Evolutionary conservation across 2,113 vertebrate species (phyloP), one percentile per base, ranked within the genome.

Genomic region (Mohoua ochrocephala): DNA sequence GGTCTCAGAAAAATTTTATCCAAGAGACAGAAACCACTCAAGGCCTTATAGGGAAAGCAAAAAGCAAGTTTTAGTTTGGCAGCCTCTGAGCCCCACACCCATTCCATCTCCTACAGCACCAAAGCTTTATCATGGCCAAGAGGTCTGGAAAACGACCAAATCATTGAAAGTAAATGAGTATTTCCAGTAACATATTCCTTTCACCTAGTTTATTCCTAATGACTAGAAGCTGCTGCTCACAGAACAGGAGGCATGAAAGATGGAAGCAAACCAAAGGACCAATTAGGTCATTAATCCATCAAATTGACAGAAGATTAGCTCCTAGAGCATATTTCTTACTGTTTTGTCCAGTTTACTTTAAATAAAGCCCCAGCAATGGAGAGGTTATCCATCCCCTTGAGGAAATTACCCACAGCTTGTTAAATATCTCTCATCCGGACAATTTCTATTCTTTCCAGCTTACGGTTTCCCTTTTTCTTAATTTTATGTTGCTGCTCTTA

Each of bases 221-320:
- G 35, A 45, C 61, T 54, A 82, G 31, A 80, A 90, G 19, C 67
- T 39, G n/a, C 78, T 85, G 50, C 71, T 94, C 63, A 63, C 10
- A 1, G 47, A 94, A 85, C 57, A 87, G 59, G 85, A 70, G 50
- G 54, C 42, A 80, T 44, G 24, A 83, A 39, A 92, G n/a, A 74
- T 67, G 50, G 80, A 93, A 96, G 39, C 30, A 78, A 91, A 95
- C 64, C 82, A 84, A 87, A 84, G 65, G 54, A 93, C 39, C 78
- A 88, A 20, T 88, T 93, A 93, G 79, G 39, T 83, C 71, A 59
- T 88, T 90, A 90, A 96, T 86, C 52, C 75, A 90, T 77, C 67
- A 79, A 59, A 27, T 6, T 83, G 89, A 79, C 54, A 77, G 70
- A 87, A 87, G 37, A 80, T 82, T 77, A 90, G 64, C 47, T 92